Evolutionary conservation across 2,113 vertebrate species (phyloP).

Genomic region (Pachyramphus minor): DNA sequence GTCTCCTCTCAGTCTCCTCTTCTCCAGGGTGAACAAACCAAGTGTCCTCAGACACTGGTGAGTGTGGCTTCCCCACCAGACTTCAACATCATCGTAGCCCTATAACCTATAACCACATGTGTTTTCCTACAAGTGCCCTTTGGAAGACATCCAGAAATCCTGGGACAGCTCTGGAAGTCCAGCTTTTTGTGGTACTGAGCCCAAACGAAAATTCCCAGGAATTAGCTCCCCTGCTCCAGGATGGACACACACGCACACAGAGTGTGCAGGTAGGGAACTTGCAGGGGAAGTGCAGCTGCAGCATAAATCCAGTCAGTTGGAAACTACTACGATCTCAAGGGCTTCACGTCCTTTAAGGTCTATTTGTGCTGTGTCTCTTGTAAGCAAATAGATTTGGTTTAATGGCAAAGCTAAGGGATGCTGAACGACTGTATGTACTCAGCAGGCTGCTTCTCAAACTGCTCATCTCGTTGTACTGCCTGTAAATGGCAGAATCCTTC

Average conservation of each 20-base stretch:
- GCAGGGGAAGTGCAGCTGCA: not conserved
- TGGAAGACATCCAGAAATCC: not conserved
- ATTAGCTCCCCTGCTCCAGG: not conserved
- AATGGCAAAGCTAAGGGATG: not conserved
- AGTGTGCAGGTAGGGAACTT: rapidly evolving
- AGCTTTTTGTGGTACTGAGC: not conserved
- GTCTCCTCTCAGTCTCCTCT: not conserved
- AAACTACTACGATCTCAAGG: not conserved
- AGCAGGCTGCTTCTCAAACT: not conserved
- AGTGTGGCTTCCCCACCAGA: not conserved
- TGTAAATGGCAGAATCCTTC: not conserved
- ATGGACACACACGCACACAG: not conserved
- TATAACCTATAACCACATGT: rapidly evolving
- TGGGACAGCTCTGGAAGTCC: not conserved
- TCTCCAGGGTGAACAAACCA: not conserved
- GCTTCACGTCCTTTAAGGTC: not conserved
- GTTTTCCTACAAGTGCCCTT: not conserved
- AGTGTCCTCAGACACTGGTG: not conserved
- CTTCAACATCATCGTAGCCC: too few species aligned
- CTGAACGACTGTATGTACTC: not conserved
- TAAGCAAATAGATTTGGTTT: not conserved
- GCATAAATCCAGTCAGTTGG: not conserved
- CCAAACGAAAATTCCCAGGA: not conserved
- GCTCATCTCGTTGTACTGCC: not conserved
- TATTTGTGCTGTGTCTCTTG: not conserved